phyloP scores from a whole-genome alignment of 1,140 invertebrate genomes.

The Chionoecetes opilio region DNA sequence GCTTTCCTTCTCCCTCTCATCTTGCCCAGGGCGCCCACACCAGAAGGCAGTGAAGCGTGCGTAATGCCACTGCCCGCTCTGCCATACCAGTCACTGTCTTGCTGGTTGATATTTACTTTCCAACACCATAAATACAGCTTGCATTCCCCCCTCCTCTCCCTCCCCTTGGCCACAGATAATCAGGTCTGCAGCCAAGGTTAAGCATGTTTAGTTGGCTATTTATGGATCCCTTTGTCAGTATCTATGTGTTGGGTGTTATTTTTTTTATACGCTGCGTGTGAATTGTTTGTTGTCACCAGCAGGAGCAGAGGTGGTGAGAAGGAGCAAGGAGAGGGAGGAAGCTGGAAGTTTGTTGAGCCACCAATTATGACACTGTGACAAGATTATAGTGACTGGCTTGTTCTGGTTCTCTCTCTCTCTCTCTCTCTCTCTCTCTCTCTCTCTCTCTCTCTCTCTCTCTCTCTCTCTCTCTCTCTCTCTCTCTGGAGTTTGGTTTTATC shows the following conservation, averaged over 20 bases:
- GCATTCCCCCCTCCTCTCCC: neutral
- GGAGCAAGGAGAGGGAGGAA: too few relatives aligned
- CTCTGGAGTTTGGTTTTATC: neutral
- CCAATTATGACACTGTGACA: neutral
- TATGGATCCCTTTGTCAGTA: neutral
- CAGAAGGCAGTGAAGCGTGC: neutral
- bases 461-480: neutral
- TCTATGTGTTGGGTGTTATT: neutral
- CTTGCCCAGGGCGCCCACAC: neutral
- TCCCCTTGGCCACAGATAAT: neutral
- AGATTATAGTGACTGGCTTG: slow-evolving; percentile 1
- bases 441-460: slow-evolving; percentile 31
- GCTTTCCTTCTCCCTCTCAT: neutral
- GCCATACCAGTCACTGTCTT: slow-evolving; percentile 7
- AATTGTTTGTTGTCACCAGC: neutral
- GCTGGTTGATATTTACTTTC: neutral
- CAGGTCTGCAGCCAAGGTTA: neutral
- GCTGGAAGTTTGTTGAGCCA: neutral
- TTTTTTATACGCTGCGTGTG: neutral
- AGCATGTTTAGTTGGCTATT: neutral
- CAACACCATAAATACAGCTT: neutral
- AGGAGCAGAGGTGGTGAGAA: neutral
- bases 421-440: neutral
- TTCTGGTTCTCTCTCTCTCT: neutral
- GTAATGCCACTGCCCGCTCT: neutral